These are phyloP conservation scores for Protomyctophum bolini DNA, from an alignment of 2,113 vertebrate genomes.

Conservation along the genomic window DNA sequence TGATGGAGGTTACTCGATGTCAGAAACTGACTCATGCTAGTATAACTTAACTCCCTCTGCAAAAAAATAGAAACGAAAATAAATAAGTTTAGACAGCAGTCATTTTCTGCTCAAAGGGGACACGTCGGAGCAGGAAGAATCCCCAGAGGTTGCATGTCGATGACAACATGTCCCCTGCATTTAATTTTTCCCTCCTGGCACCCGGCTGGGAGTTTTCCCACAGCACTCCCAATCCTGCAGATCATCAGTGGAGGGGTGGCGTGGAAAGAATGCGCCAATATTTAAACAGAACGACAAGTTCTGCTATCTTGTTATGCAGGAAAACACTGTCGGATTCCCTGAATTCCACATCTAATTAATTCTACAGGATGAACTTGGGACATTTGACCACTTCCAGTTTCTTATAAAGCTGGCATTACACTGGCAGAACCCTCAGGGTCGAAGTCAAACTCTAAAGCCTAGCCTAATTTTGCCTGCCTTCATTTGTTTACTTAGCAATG, in stretches of 20 bases:
- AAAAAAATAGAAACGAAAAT: conserved; percentile 23
- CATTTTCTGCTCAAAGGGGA: not conserved
- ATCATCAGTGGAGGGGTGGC: conserved; percentile 60
- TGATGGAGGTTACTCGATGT: not conserved
- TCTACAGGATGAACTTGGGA: conserved; percentile 75
- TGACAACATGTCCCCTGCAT: conserved; percentile 41
- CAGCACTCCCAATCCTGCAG: conserved; percentile 62
- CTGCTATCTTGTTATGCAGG: conserved; percentile 78
- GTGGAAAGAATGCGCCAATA: conserved; percentile 81
- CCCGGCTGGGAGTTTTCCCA: conserved; percentile 69
- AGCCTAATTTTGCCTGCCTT: conserved; percentile 2
- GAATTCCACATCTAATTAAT: conserved; percentile 86
- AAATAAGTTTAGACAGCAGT: not conserved
- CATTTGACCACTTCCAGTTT: conserved; percentile 43
- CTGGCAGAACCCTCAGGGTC: not conserved
- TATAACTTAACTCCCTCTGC: conserved; percentile 5
- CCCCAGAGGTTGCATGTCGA: conserved; percentile 32
- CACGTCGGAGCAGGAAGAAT: conserved; percentile 43
- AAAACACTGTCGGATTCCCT: conserved; percentile 79
- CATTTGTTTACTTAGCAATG: conserved; percentile 50
- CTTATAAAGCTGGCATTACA: conserved; percentile 25
- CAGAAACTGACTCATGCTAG: not conserved
- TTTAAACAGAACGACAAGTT: conserved; percentile 77
- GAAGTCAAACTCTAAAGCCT: conserved; percentile 35
- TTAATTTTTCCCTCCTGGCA: conserved; percentile 60